Evolutionary conservation across 2,888 invertebrate species (phyloP).

Genomic region (Endotricha flammealis): DNA sequence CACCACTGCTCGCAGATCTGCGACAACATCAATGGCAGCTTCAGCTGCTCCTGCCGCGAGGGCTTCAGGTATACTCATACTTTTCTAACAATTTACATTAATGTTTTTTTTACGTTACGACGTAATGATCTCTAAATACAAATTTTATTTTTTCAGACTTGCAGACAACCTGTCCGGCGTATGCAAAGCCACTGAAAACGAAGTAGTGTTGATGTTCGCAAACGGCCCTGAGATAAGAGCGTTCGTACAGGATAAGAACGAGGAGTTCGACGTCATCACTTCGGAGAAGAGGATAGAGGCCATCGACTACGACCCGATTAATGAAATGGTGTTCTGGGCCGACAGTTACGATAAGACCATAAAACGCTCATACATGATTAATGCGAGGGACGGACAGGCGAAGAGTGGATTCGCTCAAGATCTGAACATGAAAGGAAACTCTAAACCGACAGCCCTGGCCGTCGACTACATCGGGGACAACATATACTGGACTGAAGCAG

Average conservation of each 20-base stretch:
- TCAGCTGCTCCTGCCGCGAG: conserved; percentile 91
- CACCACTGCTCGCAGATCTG: conserved; percentile 97
- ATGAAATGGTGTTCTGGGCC: conserved; percentile 96
- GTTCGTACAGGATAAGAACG: conserved; percentile 80
- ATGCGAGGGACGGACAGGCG: conserved; percentile 85
- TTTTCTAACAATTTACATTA: too few species aligned
- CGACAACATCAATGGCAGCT: conserved; percentile 93
- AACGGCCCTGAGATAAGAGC: conserved; percentile 93
- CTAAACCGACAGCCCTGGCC: conserved; percentile 92
- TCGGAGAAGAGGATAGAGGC: conserved; percentile 94
- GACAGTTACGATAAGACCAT: conserved; percentile 94
- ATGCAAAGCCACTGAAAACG: conserved; percentile 84
- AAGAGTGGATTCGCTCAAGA: conserved; percentile 92
- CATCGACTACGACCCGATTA: conserved; percentile 91
- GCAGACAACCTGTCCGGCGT: conserved; percentile 89
- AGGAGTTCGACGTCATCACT: conserved; percentile 86
- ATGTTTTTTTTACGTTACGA: neutral
- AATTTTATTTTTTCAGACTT: conserved; percentile 53
- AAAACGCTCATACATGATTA: conserved; percentile 93
- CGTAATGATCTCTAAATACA: conserved; percentile 4
- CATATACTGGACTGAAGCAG: conserved; percentile 95
- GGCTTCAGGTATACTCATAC: conserved; percentile 83
- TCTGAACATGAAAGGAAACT: conserved; percentile 88
- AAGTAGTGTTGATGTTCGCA: conserved; percentile 84
- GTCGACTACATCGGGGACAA: conserved; percentile 97